These are phyloP conservation scores for Myrmecobius fasciatus DNA, from an alignment of 2,113 vertebrate species.

Conservation along the genomic window DNA sequence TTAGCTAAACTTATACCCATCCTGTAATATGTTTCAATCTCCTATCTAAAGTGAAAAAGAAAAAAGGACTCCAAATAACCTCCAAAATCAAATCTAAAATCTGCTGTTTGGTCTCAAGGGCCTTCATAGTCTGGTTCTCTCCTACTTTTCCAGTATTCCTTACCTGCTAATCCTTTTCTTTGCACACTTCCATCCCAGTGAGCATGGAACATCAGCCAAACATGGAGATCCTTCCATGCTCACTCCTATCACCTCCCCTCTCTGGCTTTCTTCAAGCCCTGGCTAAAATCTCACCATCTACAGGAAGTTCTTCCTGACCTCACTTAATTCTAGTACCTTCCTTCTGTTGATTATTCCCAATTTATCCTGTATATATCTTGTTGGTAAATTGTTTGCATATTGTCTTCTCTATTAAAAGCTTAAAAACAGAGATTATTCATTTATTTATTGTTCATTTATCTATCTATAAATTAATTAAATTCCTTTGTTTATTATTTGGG, in stretches of 20 bases:
- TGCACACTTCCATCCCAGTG: neutral
- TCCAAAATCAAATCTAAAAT: neutral
- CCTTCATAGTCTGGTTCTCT: neutral
- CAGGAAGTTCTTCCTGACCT: neutral
- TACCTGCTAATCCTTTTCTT: neutral
- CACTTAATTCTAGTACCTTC: neutral
- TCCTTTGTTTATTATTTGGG: neutral
- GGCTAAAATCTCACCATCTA: neutral
- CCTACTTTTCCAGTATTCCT: neutral
- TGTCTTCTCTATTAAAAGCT: neutral
- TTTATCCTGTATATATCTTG: neutral
- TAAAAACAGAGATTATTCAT: neutral
- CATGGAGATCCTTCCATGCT: neutral
- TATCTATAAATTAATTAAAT: neutral
- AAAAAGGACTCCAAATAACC: neutral
- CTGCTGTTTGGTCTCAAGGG: neutral
- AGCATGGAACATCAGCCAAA: neutral
- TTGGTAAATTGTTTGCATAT: neutral
- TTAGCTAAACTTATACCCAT: neutral
- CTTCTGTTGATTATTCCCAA: neutral
- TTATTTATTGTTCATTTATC: neutral
- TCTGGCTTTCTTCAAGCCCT: neutral
- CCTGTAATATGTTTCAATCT: neutral
- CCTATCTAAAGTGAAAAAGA: neutral
- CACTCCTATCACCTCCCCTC: neutral